phyloP scores from a whole-genome alignment of 2,113 vertebrate genomes.

The Trochalopteron elliotii region DNA sequence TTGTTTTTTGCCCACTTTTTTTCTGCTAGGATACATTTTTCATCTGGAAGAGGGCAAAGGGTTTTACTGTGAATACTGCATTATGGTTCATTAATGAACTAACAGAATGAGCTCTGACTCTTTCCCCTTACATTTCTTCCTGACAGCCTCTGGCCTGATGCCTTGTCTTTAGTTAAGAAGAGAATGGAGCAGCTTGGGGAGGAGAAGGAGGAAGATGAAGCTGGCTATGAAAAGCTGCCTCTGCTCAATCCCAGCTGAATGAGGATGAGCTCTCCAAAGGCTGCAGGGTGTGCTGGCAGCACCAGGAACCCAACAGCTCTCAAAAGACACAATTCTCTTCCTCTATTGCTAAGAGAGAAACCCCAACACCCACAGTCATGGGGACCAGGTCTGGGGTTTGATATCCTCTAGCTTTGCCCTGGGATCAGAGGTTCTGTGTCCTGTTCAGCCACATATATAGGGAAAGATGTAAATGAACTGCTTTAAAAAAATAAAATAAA shows the following conservation, averaged over 20 bases:
- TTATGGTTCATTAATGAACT: not conserved
- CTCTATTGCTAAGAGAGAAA: not conserved
- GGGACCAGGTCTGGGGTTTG: not conserved
- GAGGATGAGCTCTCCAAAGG: not conserved
- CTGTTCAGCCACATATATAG: fast-evolving
- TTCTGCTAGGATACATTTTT: not conserved
- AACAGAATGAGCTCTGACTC: not conserved
- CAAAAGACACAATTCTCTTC: not conserved
- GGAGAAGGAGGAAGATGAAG: not conserved
- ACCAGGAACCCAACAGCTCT: not conserved
- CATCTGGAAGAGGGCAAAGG: not conserved
- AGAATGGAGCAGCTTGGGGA: not conserved
- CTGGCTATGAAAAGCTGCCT: not conserved
- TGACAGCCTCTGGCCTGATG: not conserved
- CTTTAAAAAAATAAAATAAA: not conserved
- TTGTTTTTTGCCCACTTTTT: not conserved
- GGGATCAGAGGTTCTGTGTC: not conserved
- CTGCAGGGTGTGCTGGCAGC: not conserved
- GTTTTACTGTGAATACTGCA: not conserved
- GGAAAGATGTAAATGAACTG: fast-evolving
- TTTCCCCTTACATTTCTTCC: not conserved
- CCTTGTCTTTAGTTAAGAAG: not conserved
- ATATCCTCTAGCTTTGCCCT: not conserved
- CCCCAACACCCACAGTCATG: fast-evolving
- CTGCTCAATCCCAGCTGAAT: not conserved